phyloP scores from a whole-genome alignment of 2,113 vertebrate genomes.

The Vimba vimba region DNA sequence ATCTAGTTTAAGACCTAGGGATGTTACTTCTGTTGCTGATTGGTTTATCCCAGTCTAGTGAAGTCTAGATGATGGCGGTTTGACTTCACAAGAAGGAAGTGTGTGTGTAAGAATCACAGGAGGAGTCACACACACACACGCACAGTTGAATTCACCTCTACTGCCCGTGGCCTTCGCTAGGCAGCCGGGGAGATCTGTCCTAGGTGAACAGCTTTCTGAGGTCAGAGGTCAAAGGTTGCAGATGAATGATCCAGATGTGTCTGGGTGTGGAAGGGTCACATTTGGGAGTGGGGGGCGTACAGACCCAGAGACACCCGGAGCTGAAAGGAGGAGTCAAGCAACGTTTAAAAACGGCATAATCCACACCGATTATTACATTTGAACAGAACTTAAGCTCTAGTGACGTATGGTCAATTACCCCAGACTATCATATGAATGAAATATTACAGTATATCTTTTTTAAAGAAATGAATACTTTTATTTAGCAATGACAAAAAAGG shows the following conservation, averaged over 20 bases:
- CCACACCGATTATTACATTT: not conserved
- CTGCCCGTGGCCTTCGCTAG: conserved; percentile 43
- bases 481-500: not conserved
- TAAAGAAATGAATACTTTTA: no score
- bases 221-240: conserved; percentile 61
- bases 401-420: not conserved
- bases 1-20: conserved; percentile 12
- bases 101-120: conserved; percentile 48
- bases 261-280: conserved; percentile 62
- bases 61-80: conserved; percentile 26
- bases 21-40: not conserved
- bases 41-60: conserved; percentile 13
- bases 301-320: conserved; percentile 72
- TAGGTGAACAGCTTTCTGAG: conserved; percentile 51
- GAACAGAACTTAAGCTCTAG: not conserved
- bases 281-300: conserved; percentile 44
- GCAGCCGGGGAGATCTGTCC: conserved; percentile 47
- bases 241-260: conserved; percentile 68
- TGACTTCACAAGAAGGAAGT: conserved; percentile 23
- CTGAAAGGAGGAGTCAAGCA: conserved; percentile 12
- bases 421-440: not conserved
- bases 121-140: conserved; percentile 46
- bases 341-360: not conserved
- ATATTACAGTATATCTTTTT: no score
- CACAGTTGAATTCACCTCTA: conserved; percentile 52